Evolutionary conservation across 2,888 invertebrate species (phyloP), one percentile per base, ranked within the genome.

Genomic region (Agonopterix subpropinquella): DNA sequence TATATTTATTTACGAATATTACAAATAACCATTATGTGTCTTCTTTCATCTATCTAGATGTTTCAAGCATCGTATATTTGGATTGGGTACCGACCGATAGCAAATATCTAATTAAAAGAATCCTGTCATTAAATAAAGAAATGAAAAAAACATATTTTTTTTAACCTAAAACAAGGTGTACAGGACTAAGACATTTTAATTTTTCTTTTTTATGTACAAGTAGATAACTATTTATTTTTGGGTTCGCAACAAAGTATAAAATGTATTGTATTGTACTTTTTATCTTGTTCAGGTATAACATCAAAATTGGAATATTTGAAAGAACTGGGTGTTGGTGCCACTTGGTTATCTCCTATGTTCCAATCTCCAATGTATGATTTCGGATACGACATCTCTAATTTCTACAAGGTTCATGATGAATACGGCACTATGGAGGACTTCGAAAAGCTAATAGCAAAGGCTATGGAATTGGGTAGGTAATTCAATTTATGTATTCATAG

Each of bases 371-470:
- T 94, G 93, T 90, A 90, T 11, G 95, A 95, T 67, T 94, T 93
- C 69, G 96, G 96, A 1, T 95, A 96, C 59, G 96, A 96, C 60
- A 92, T 95, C 46, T 83, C 92, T 0, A 91, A 95, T 74, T 95
- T 92, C 66, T 91, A 85, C 36, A 90, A 77, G 1, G 91, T 96
- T 44, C 93, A 95, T 58, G 89, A 91, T 0, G 89, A 92, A 48
- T 95, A 92, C 62, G 95, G 95, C 0, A 92, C 90, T 0, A 90
- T 95, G 90, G 82, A 86, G 41, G 94, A 95, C 71, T 94, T 95
- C 61, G 90, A 92, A 11, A 80, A 80, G 2, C 67, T 93, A 2
- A 75, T 93, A 18, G 71, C 70, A 0, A 89, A 87, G 62, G 90
- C 92, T 1, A 90, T 90, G n/a, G 78, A 89, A 58, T 58, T 90